phyloP scores from a whole-genome alignment of 2,797 vertebrate species.

The Picus viridis region DNA sequence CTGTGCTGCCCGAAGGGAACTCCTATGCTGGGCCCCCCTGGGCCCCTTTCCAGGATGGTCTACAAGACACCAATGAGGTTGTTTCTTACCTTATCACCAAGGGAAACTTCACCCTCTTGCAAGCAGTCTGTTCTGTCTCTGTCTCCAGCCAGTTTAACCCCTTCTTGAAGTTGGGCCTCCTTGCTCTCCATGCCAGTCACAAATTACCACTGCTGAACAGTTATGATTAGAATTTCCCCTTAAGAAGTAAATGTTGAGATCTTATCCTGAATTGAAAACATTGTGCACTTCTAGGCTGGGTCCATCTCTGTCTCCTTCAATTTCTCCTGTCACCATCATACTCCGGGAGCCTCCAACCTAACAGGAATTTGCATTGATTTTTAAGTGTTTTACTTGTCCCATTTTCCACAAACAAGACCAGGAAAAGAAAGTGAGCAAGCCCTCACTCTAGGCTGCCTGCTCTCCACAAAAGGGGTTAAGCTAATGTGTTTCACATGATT shows the following conservation, averaged over 20 bases:
- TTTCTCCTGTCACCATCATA: not conserved
- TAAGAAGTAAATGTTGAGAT: not conserved
- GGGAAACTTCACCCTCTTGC: not conserved
- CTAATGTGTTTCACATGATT: not conserved
- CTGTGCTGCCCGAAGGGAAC: not conserved
- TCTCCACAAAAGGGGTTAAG: not conserved
- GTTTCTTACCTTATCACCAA: not conserved
- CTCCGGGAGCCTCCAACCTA: not conserved
- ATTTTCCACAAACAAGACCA: constrained; percentile 3
- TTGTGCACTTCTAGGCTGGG: not conserved
- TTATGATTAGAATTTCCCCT: not conserved
- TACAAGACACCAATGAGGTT: not conserved
- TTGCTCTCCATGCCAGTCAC: not conserved
- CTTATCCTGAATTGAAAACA: not conserved
- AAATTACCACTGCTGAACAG: not conserved
- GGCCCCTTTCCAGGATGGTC: not conserved
- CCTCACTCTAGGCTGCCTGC: not conserved
- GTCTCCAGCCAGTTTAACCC: not conserved
- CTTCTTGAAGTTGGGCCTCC: not conserved
- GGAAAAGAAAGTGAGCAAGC: not conserved
- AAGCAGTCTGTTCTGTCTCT: not conserved
- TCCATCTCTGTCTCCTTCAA: not conserved
- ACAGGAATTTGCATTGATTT: not conserved
- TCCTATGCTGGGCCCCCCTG: not conserved
- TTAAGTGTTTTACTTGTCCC: not conserved